A percentile compares a stretch with the other conserved stretches of the same genome.
phyloP scores from a whole-genome alignment of 2,113 vertebrate species.

The Tenebrosternarchus preto region DNA sequence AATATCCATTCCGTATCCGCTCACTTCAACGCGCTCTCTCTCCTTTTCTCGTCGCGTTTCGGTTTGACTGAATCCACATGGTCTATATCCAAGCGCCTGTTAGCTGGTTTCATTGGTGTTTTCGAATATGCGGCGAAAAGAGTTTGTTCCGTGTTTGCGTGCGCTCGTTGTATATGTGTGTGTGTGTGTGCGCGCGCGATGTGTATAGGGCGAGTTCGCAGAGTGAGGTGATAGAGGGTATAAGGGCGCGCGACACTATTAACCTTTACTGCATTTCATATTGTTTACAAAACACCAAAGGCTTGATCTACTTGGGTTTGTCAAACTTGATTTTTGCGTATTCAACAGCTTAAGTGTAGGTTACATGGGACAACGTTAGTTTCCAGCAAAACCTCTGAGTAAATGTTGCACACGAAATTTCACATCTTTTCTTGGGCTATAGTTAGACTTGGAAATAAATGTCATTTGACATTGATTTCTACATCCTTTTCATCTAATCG shows the following conservation, averaged over 20 bases:
- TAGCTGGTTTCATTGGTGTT: too few species aligned
- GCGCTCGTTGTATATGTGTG: too few species aligned
- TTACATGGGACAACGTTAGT: background rate
- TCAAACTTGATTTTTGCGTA: background rate
- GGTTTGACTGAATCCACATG: conserved; percentile 7
- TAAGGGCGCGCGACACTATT: background rate
- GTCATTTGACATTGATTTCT: background rate
- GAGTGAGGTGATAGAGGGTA: too few species aligned
- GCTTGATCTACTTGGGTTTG: background rate
- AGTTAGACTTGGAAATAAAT: background rate
- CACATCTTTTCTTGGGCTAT: too few species aligned
- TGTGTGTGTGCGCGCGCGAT: background rate
- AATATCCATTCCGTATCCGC: background rate
- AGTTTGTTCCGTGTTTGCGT: background rate
- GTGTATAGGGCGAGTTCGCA: background rate
- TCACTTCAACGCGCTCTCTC: conserved; percentile 16
- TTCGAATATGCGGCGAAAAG: too few species aligned
- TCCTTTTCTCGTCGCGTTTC: background rate
- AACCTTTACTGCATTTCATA: background rate
- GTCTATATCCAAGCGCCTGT: background rate
- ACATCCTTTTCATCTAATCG: background rate
- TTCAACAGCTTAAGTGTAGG: background rate
- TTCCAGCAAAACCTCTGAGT: background rate
- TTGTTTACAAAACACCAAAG: background rate
- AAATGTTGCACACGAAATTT: too few species aligned